Conservation (phyloP, 2,888 invertebrate genomes). For the Charanyca ferruginea region DNA sequence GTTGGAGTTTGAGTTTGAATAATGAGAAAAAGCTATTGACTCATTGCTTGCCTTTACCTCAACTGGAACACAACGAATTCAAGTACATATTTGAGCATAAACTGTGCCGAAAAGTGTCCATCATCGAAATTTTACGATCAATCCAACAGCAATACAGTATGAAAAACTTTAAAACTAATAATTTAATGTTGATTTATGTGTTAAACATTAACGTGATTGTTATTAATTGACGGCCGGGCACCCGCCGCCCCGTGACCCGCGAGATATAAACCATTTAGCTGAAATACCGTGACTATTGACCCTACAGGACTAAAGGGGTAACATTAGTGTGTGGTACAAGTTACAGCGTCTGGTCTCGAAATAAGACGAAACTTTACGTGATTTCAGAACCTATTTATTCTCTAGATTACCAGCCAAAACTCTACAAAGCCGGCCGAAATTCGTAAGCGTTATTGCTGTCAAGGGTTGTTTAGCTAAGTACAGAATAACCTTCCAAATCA, state of each 20-base stretch:
- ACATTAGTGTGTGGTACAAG: constrained; percentile 59
- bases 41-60: neutral
- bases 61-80: neutral
- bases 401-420: neutral
- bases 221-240: constrained; percentile 80
- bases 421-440: too few species aligned
- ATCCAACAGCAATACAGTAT: constrained; percentile 14
- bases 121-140: neutral
- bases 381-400: neutral
- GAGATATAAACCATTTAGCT: constrained; percentile 67
- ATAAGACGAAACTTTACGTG: neutral
- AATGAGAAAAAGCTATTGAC: neutral
- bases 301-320: constrained; percentile 70
- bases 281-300: constrained; percentile 69
- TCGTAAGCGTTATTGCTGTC: neutral
- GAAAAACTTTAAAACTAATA: constrained; percentile 58
- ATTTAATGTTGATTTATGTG: constrained; percentile 81
- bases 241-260: constrained; percentile 50
- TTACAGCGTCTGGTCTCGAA: neutral
- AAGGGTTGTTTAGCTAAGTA: neutral
- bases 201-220: constrained; percentile 80
- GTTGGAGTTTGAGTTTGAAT: neutral
- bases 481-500: too few species aligned
- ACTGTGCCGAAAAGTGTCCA: neutral
- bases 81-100: neutral